Percentiles rank a stretch among this genome's conserved stretches.
phyloP scores from a whole-genome alignment of 2,113 vertebrate species.

The Vimba vimba region DNA sequence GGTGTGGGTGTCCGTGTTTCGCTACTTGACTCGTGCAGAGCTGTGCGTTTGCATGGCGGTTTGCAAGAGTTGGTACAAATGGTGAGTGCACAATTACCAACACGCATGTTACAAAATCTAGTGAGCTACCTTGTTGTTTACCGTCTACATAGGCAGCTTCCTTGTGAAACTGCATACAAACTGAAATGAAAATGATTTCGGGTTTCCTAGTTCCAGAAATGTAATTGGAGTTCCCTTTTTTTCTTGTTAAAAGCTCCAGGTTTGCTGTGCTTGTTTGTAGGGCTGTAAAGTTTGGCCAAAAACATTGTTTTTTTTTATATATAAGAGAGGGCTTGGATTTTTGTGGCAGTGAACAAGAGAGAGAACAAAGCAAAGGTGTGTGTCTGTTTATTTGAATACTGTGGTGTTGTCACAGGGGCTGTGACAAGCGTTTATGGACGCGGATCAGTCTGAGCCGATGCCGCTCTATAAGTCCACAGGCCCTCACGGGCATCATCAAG shows the following conservation, averaged over 20 bases:
- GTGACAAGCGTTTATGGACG: conserved; percentile 96
- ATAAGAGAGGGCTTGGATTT: not conserved
- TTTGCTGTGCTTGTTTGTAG: too few species aligned
- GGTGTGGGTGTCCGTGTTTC: conserved; percentile 98
- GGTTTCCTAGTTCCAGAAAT: too few species aligned
- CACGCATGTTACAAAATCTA: not conserved
- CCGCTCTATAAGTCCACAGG: conserved; percentile 91
- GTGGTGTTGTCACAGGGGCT: conserved; percentile 80
- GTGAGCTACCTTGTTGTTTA: too few species aligned
- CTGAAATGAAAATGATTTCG: too few species aligned
- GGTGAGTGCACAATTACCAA: conserved; percentile 79
- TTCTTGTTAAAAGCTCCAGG: too few species aligned
- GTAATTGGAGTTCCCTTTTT: too few species aligned
- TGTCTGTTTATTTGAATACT: not conserved
- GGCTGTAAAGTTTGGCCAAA: too few species aligned
- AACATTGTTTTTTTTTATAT: too few species aligned
- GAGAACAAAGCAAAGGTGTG: not conserved
- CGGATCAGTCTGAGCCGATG: conserved; percentile 94
- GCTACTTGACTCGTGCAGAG: conserved; percentile 91
- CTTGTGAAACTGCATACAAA: too few species aligned
- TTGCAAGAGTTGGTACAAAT: conserved; percentile 99
- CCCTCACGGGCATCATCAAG: conserved; percentile 95
- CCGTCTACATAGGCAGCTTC: too few species aligned
- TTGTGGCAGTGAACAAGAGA: not conserved
- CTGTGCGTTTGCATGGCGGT: conserved; percentile 98